phyloP scores from a whole-genome alignment of 2,888 invertebrate species.

The Coleophora flavipennella region DNA sequence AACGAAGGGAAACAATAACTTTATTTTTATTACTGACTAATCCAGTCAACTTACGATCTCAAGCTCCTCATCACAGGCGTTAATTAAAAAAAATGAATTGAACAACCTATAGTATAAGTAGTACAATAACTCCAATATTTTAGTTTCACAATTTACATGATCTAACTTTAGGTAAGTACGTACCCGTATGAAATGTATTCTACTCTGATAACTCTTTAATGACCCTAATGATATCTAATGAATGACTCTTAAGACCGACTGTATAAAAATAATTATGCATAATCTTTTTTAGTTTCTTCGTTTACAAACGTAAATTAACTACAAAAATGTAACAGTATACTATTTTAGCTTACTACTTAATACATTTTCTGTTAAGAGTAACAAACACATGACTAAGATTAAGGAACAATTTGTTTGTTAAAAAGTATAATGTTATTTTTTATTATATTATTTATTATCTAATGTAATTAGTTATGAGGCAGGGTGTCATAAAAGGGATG shows the following conservation, averaged over 20 bases:
- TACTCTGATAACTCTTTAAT: not conserved
- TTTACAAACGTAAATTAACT: not conserved
- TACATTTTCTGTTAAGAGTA: not conserved
- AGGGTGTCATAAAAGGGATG: constrained; percentile 1
- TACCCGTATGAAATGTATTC: too few relatives aligned
- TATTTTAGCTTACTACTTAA: not conserved
- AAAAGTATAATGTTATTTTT: not conserved
- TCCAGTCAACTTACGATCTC: too few relatives aligned
- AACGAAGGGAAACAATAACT: too few relatives aligned
- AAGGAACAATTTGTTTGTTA: not conserved
- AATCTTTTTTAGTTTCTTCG: not conserved
- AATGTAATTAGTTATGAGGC: not conserved
- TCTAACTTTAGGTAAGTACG: too few relatives aligned
- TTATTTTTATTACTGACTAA: too few relatives aligned
- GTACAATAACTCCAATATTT: too few relatives aligned
- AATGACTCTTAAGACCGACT: not conserved
- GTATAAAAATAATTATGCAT: not conserved
- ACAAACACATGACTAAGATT: not conserved
- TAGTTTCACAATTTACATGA: too few relatives aligned
- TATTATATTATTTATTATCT: not conserved
- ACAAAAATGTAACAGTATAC: not conserved
- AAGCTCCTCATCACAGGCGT: too few relatives aligned
- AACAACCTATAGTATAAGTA: too few relatives aligned
- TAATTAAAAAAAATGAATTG: too few relatives aligned
- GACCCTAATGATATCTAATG: not conserved